Percentiles rank a stretch among this genome's conserved stretches.
phyloP scores from a whole-genome alignment of 2,113 vertebrate species.

The Copsychus sechellarum region DNA sequence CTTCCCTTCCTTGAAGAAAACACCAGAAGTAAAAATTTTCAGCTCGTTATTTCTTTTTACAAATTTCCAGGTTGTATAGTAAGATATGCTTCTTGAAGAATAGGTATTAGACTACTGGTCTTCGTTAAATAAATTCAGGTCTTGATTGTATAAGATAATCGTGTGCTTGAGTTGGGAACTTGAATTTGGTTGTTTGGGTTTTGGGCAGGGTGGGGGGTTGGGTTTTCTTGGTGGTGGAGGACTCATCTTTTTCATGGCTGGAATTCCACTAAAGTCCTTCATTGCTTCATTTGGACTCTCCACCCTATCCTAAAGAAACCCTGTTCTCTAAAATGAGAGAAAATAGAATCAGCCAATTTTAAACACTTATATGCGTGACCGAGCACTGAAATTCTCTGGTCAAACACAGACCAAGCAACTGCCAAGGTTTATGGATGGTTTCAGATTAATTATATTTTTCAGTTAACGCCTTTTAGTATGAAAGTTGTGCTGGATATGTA shows the following conservation, averaged over 20 bases:
- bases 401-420: background rate
- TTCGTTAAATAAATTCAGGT: background rate
- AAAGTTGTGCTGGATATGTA: background rate
- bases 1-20: background rate
- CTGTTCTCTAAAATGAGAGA: background rate
- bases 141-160: background rate
- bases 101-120: background rate
- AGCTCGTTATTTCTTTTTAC: background rate
- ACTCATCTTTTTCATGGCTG: background rate
- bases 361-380: background rate
- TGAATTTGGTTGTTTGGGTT: background rate
- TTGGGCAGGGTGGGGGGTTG: background rate
- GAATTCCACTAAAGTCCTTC: background rate
- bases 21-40: background rate
- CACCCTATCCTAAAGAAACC: background rate
- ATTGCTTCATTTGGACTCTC: background rate
- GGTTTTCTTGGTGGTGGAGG: background rate
- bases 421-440: background rate
- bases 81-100: background rate
- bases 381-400: background rate
- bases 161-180: background rate
- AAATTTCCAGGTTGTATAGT: background rate
- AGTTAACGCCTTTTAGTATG: background rate
- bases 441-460: background rate
- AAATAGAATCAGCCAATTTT: background rate